Base-by-base conservation (phyloP, 2,797 vertebrate species). In the Callimico goeldii region DNA sequence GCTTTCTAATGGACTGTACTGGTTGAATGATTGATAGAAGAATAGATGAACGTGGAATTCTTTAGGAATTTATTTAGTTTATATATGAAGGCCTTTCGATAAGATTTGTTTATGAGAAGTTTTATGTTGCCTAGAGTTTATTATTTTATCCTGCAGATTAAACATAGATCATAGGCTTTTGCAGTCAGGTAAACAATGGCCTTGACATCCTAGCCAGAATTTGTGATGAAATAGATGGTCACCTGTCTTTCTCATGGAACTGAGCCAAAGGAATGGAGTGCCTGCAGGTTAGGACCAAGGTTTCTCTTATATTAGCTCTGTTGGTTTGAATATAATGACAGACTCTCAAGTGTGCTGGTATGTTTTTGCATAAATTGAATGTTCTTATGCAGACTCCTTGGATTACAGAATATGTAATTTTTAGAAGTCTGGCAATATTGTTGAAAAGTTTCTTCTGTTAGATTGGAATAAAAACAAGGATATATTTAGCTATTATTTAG, bases 91-190 rank as follows among this genome's bases (percentile, higher is more conserved):
- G 28, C 4, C 15, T 96, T 88, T 90, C 82, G 72, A 67, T 96
- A 36, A 95, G 52, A 90, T 94, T 73, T 90, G 79, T 10, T 91
- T 91, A 43, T 91, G 30, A 84, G 57, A 96, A 17, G 36, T 15
- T 81, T 94, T 89, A 80, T 75, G 64, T 91, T 94, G 30, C 48
- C 30, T 57, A 61, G 24, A 50, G 36, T 93, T 96, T 88, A 95
- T 87, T 95, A 90, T 85, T 96, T 94, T 81, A 77, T 72, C 91
- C 64, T 96, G 55, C 22, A 76, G 26, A 55, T 80, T 89, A 97
- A 95, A 90, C 28, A 30, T 85, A 86, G 58, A 91, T 88, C 26
- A n/a, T 81, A 72, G 39, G 20, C 64, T 94, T 96, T 96, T 90
- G 75, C 15, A 46, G 2, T 75, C 43, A 81, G 28, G 43, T 73